phyloP scores from a whole-genome alignment of 2,797 vertebrate species.

The Eidolon dupreanum region DNA sequence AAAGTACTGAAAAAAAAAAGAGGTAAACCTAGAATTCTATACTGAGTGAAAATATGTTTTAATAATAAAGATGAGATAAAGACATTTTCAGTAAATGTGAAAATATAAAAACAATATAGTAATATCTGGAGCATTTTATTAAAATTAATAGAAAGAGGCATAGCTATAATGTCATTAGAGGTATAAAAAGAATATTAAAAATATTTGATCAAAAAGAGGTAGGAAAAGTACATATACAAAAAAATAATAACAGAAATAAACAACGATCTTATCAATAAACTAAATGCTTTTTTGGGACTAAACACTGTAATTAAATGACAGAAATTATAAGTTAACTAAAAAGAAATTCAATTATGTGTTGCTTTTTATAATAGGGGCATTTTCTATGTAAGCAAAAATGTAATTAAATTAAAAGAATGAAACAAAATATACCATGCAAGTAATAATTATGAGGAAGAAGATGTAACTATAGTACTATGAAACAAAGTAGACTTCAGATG shows the following conservation, averaged over 20 bases:
- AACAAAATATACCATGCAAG: not conserved
- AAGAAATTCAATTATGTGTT: not conserved
- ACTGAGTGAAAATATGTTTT: not conserved
- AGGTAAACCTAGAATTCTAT: not conserved
- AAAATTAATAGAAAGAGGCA: not conserved
- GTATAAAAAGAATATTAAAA: not conserved
- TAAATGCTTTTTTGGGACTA: not conserved
- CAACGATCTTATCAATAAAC: not conserved
- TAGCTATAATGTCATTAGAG: not conserved
- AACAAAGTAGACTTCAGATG: not conserved
- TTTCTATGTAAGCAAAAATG: not conserved
- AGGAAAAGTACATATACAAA: not conserved
- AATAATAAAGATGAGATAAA: not conserved
- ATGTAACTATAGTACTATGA: not conserved
- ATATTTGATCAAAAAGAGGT: not conserved
- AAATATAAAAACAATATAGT: not conserved
- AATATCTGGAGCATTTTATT: not conserved
- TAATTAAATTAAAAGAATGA: not conserved
- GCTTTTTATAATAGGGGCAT: not conserved
- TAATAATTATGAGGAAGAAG: not conserved
- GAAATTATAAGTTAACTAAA: not conserved
- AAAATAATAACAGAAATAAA: not conserved
- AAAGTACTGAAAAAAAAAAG: not conserved
- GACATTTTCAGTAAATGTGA: not conserved
- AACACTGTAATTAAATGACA: not conserved